phyloP scores from a whole-genome alignment of 2,888 invertebrate genomes.

The Acanthosoma haemorrhoidale region DNA sequence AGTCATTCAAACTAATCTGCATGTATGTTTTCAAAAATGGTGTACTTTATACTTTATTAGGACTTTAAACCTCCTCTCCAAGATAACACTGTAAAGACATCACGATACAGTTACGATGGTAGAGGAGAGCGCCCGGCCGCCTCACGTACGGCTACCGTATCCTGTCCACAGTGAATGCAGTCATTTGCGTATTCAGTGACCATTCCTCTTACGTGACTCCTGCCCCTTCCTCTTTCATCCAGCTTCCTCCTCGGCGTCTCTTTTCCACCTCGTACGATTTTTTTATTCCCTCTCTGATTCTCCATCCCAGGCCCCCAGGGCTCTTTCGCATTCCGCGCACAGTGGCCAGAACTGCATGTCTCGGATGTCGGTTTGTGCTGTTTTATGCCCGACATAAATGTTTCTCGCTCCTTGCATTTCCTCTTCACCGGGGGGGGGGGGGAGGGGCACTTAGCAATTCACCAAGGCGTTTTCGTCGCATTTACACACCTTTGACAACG shows the following conservation, averaged over 20 bases:
- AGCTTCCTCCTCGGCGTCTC: not conserved
- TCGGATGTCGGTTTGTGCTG: not conserved
- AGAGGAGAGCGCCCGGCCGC: not conserved
- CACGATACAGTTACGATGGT: not conserved
- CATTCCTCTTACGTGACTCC: not conserved
- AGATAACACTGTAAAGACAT: too few relatives aligned
- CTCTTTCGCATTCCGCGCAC: not conserved
- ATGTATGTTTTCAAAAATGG: too few relatives aligned
- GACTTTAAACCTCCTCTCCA: too few relatives aligned
- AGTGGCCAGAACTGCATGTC: not conserved
- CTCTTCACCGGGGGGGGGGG: too few relatives aligned
- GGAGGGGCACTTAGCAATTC: too few relatives aligned
- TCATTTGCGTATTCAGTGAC: slow-evolving; percentile 18
- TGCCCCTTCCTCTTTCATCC: slow-evolving; percentile 11
- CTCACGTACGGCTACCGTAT: slow-evolving; percentile 3
- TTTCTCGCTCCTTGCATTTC: not conserved
- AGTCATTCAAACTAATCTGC: too few relatives aligned
- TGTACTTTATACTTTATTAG: too few relatives aligned
- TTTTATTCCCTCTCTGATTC: not conserved
- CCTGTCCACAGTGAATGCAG: slow-evolving; percentile 3
- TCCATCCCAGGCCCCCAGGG: not conserved
- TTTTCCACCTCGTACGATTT: not conserved
- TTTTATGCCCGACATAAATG: slow-evolving; percentile 12
- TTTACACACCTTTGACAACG: too few relatives aligned
- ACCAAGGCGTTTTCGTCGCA: too few relatives aligned